A percentile compares a stretch with the other conserved stretches of the same genome.
phyloP scores from a whole-genome alignment of 2,888 invertebrate genomes.

The Griposia aprilina region DNA sequence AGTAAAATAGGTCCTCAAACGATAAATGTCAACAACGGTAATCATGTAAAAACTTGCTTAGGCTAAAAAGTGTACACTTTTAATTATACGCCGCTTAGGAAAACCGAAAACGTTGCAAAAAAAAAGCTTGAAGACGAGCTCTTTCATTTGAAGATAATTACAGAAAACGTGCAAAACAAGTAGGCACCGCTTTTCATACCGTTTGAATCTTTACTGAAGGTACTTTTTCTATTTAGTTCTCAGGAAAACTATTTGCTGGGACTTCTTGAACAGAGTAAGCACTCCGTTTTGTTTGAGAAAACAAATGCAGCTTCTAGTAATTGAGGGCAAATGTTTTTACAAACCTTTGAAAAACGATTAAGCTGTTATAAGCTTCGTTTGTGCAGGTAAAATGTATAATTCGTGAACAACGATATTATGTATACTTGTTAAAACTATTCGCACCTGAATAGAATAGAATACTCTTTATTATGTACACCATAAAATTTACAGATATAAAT shows the following conservation, averaged over 20 bases:
- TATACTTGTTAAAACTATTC: neutral
- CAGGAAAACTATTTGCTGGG: constrained; percentile 35
- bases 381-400: neutral
- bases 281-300: constrained; percentile 18
- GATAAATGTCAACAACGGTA: constrained; percentile 18
- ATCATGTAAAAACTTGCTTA: neutral
- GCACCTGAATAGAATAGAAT: neutral
- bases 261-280: constrained; percentile 25
- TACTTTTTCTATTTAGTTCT: constrained; percentile 31
- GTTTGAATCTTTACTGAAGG: neutral
- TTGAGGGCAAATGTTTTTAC: constrained; percentile 4
- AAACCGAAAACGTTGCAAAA: neutral
- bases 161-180: constrained; percentile 26
- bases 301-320: constrained; percentile 19
- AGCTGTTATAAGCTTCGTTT: neutral
- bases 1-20: neutral
- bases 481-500: no score
- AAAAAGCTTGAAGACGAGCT: constrained; percentile 10
- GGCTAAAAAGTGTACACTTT: constrained; percentile 10
- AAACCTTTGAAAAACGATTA: neutral
- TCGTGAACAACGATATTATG: neutral
- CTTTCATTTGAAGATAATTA: constrained; percentile 33
- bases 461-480: no score
- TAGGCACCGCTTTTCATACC: constrained; percentile 19
- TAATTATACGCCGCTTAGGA: constrained; percentile 10